phyloP scores from a whole-genome alignment of 2,797 vertebrate genomes.

The Ibycter americanus region DNA sequence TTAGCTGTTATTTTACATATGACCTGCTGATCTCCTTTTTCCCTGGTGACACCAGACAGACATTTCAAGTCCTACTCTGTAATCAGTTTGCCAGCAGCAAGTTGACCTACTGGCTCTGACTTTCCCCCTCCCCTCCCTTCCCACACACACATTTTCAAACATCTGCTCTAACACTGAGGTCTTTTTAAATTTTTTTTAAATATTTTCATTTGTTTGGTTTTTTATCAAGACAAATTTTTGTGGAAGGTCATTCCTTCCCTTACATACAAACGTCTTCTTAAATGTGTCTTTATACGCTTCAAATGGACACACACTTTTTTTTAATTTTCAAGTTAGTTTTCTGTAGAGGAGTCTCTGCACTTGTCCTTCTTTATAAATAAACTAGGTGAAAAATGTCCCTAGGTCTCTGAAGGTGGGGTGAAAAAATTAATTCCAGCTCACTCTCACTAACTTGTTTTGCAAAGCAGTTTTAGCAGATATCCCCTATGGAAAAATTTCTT shows the following conservation, averaged over 20 bases:
- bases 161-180: background rate
- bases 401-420: background rate
- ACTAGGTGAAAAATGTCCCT: background rate
- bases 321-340: background rate
- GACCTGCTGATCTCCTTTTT: background rate
- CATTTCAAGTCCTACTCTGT: background rate
- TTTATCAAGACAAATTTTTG: background rate
- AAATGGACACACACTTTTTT: background rate
- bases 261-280: background rate
- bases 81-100: background rate
- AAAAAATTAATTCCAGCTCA: background rate
- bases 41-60: background rate
- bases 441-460: conserved; percentile 37
- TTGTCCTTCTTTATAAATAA: background rate
- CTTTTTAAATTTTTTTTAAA: background rate
- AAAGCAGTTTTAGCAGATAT: conserved; percentile 20
- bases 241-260: background rate
- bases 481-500: background rate
- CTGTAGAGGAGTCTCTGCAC: background rate
- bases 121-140: background rate
- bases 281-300: background rate
- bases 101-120: background rate
- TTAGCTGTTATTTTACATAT: background rate
- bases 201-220: background rate
- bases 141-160: background rate